Evolutionary conservation across 1,140 invertebrate genomes (phyloP), one percentile per base, ranked within the genome.

Genomic region (Conus betulinus): DNA sequence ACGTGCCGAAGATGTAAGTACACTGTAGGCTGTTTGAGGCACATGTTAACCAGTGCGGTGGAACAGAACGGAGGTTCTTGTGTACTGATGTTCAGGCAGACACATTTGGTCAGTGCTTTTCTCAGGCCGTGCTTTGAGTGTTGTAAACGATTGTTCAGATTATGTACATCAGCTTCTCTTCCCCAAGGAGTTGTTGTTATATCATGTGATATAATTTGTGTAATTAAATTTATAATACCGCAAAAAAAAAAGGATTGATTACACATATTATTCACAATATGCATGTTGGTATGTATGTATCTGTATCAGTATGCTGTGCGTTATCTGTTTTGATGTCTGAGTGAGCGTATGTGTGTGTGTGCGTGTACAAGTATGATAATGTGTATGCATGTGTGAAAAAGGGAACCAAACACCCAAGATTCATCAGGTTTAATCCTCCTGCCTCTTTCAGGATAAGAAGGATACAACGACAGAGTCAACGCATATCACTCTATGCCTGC

Each of bases 161-260:
- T 71, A 71, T 71, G 67, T 71, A 71, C 67, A 71, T 71, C 17
- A 71, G 67, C 67, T 71, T 71, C 67, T 71, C 55, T 57, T 60
- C 10, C 83, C 20, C 84, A 13, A 39, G 15, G 57, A 74, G 27
- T 20, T 85, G 27, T 20, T 85, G 84, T 71, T 39, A 53, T 53
- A 85, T 85, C 39, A 74, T 85, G 84, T 85, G 84, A 85, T 85
- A 85, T 85, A 85, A 85, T 51, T 85, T 27, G 63, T 85, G 60
- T 53, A 85, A 85, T 85, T 63, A 84, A 84, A 39, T 39, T 39
- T 39, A 39, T 39, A 85, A 85, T n/a, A 51, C 23, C 51, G 52
- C 23, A 5, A 11, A 13, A 83, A 52, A 83, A 83, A 53, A 83
- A 11, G 4, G 4, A 8, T 51, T 10, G 76, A 15, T 78, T 51